Percentiles rank a stretch among this genome's conserved stretches.
Conservation (phyloP, 2,888 invertebrate species). For the Drosophila tanythrix region DNA sequence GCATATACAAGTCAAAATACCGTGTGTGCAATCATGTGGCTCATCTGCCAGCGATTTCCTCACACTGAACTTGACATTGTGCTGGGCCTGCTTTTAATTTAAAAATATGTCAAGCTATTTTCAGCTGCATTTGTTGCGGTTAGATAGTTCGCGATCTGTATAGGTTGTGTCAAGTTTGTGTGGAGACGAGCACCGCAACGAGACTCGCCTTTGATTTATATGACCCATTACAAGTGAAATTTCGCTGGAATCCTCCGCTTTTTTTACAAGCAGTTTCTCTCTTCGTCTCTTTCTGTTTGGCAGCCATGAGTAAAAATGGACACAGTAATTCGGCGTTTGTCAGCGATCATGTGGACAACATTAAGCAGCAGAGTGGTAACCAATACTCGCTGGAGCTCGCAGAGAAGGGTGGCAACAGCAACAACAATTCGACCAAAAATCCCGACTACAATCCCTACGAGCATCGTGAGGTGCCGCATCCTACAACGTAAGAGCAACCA, state of each 20-base stretch:
- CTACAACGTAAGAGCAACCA: constrained; percentile 88
- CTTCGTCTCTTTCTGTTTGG: background rate
- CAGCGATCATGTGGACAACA: constrained; percentile 80
- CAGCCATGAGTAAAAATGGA: constrained; percentile 83
- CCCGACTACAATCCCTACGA: constrained; percentile 89
- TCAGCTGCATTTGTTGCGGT: constrained; percentile 43
- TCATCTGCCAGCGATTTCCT: constrained; percentile 49
- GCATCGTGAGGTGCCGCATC: constrained; percentile 88
- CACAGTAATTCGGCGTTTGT: constrained; percentile 83
- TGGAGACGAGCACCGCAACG: background rate
- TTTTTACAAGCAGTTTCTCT: background rate
- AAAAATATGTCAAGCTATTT: constrained; percentile 72
- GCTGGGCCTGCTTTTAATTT: constrained; percentile 64
- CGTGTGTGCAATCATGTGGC: constrained; percentile 25
- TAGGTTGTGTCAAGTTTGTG: constrained; percentile 55
- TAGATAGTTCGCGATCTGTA: constrained; percentile 36
- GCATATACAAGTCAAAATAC: constrained; percentile 9
- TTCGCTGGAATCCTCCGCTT: constrained; percentile 15
- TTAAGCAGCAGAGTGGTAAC: constrained; percentile 56
- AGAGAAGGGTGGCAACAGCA: constrained; percentile 77
- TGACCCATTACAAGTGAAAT: constrained; percentile 33
- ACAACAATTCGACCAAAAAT: constrained; percentile 69
- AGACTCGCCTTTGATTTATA: constrained; percentile 36
- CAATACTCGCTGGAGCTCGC: constrained; percentile 82
- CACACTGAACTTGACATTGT: constrained; percentile 82